Conservation (phyloP, 2,888 invertebrate species). For the Agrochola lychnidis region DNA sequence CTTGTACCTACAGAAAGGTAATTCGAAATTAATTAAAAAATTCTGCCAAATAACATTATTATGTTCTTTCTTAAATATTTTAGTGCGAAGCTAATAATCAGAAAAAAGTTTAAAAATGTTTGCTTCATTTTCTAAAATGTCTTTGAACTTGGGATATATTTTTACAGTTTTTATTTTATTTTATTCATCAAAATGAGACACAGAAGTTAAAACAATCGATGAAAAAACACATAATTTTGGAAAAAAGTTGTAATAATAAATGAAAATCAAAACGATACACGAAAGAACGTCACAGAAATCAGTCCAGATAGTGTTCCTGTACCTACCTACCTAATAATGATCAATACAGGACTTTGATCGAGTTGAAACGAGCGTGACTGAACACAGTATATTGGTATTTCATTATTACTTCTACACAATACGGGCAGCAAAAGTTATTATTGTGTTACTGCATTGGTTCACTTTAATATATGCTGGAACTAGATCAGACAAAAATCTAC, state of each 20-base stretch:
- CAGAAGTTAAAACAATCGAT: background rate
- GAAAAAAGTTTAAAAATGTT: too few species aligned
- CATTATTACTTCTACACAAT: conserved; percentile 24
- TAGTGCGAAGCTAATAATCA: background rate
- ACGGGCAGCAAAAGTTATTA: conserved; percentile 11
- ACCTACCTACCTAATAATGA: background rate
- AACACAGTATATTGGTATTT: background rate
- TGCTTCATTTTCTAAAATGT: background rate
- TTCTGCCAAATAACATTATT: background rate
- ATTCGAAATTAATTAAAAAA: background rate
- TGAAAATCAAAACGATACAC: background rate
- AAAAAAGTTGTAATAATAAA: background rate
- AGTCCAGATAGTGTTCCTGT: background rate
- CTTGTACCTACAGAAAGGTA: background rate
- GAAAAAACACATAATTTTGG: background rate
- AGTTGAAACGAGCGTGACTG: background rate
- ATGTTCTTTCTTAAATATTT: background rate
- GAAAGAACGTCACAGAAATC: background rate
- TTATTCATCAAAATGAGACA: background rate
- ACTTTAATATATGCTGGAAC: conserved; percentile 20
- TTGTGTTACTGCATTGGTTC: conserved; percentile 40
- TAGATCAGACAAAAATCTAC: background rate
- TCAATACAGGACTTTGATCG: background rate
- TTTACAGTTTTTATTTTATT: background rate
- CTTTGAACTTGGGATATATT: background rate